Percentiles rank a stretch among this genome's conserved stretches.
phyloP scores from a whole-genome alignment of 2,797 vertebrate species.

The Falco berigora region DNA sequence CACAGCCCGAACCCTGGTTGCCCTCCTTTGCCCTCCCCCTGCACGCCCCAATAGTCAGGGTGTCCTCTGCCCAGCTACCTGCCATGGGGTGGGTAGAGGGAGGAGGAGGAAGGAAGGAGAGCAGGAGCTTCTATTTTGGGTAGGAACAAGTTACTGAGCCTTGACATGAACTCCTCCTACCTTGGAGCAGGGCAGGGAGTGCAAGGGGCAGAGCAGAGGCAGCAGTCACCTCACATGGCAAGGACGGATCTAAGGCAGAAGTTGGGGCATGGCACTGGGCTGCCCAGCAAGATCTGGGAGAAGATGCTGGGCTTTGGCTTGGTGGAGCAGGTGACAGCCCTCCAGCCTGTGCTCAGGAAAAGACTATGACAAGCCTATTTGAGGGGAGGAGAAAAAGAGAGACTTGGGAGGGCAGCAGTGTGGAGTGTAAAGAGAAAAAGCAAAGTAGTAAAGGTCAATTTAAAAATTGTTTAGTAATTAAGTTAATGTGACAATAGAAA shows the following conservation, averaged over 20 bases:
- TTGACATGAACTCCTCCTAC: not conserved
- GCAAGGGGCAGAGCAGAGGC: not conserved
- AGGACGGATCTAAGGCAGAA: not conserved
- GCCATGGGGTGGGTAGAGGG: not conserved
- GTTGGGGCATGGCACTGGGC: not conserved
- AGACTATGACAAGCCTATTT: not conserved
- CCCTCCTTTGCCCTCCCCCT: not conserved
- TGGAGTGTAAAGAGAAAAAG: not conserved
- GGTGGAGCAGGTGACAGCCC: not conserved
- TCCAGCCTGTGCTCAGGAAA: not conserved
- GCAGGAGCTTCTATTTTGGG: not conserved
- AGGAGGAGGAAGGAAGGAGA: slow-evolving; percentile 7
- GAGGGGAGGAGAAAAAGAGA: not conserved
- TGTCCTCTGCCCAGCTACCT: not conserved
- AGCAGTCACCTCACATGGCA: not conserved
- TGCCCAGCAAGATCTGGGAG: not conserved
- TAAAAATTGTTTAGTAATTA: not conserved
- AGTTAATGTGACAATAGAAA: not conserved
- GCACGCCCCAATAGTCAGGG: not conserved
- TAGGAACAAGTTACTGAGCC: not conserved
- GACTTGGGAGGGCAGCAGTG: not conserved
- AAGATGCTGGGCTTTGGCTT: not conserved
- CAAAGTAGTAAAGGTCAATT: not conserved
- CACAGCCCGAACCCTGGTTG: not conserved
- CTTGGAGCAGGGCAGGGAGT: not conserved